Base-by-base conservation (phyloP, 2,888 invertebrate genomes). In the Dryomyza anilis region DNA sequence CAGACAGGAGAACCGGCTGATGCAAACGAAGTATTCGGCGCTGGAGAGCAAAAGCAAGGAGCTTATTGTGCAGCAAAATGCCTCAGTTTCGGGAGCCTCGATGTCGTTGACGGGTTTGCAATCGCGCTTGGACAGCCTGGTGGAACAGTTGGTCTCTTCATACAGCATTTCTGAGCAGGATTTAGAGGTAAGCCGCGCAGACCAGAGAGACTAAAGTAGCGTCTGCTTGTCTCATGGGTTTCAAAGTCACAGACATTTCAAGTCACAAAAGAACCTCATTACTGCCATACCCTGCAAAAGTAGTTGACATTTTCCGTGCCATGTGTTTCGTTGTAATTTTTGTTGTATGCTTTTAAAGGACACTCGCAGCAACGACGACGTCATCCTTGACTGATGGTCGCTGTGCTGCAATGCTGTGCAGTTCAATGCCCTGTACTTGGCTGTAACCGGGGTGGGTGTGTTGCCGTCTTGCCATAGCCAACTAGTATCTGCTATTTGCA, bases 111-210 rank as follows among this genome's bases (percentile, higher is more conserved):
- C 90, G 69, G 88, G 91, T 14, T 85, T 93, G 14, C 87, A 89
- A 55, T 86, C 88, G 2, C 86, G 93, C 55, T 85, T 93, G 58
- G 89, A 89, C 72, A 87, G 86, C 68, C 86, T 93, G 36, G 88
- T 92, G 3, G 90, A 89, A 73, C 90, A 91, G 75, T 85, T 93
- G 67, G 88, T 90, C 63, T 85, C 86, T 67, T 90, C 91, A 7
- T 93, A 92, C 81, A 86, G 86, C 73, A 91, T 93, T 78, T 91
- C 93, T 7, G 87, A 87, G 68, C 89, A 90, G 77, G 91, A 91
- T 80, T 84, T 91, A 59, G 91, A 92, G 85, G 92, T 89, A 78
- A 63, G 72, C 60, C n/a, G n/a, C n/a, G n/a, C n/a, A n/a, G n/a
- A n/a, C n/a, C 46, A 46, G 46, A 16, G 21, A 10, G 19, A 46